A percentile compares a stretch with the other conserved stretches of the same genome.
phyloP scores from a whole-genome alignment of 2,797 vertebrate genomes.

The Cyprinella venusta region DNA sequence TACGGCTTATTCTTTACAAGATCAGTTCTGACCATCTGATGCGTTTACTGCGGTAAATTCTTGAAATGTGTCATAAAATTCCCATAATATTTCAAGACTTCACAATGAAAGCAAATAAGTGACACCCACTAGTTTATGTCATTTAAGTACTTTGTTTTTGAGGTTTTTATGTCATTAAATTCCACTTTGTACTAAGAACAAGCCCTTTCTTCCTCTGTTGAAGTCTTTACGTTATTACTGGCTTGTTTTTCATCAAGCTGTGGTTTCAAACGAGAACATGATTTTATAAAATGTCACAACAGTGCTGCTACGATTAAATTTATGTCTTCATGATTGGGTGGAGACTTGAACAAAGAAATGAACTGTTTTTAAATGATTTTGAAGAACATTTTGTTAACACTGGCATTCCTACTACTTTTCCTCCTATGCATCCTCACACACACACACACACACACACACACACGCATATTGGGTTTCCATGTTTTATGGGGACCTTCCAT shows the following conservation, averaged over 20 bases:
- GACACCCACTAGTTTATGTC: neutral
- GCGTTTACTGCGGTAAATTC: neutral
- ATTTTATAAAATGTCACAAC: neutral
- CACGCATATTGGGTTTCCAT: neutral
- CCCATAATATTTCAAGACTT: neutral
- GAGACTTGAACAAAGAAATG: neutral
- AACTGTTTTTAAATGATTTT: neutral
- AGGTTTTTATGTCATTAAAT: neutral
- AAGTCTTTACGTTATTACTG: neutral
- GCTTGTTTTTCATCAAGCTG: slow-evolving; percentile 7
- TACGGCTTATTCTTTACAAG: neutral
- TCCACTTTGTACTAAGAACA: neutral
- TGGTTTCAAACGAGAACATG: neutral
- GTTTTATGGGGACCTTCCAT: neutral
- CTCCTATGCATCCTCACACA: neutral
- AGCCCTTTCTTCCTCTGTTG: neutral
- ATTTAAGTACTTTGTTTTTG: slow-evolving; percentile 8
- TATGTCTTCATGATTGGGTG: slow-evolving; percentile 10
- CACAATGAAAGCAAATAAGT: neutral
- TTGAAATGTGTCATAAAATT: neutral
- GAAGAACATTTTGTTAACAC: neutral
- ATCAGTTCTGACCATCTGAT: neutral
- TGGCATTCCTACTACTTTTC: neutral
- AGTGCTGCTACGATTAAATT: neutral
- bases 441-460: neutral